Evolutionary conservation across 2,797 vertebrate species (phyloP).

Genomic region (Lagocephalus sceleratus): DNA sequence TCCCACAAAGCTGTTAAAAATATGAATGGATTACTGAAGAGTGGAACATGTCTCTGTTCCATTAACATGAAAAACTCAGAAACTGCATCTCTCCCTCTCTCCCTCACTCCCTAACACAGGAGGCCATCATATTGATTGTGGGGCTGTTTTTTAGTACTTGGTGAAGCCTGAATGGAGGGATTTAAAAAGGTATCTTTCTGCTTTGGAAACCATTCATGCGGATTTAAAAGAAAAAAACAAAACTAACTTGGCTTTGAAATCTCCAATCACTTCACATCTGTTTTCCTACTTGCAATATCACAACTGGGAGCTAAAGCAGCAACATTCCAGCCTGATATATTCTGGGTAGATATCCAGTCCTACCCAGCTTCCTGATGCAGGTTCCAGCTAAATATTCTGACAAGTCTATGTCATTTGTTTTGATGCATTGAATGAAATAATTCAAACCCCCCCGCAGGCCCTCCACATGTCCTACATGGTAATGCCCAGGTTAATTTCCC

Average conservation of each 20-base stretch:
- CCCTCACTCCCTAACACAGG: constrained; percentile 32
- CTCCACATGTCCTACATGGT: no score
- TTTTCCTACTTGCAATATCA: constrained; percentile 14
- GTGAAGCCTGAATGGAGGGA: constrained; percentile 51
- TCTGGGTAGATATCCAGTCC: no score
- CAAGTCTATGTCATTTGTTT: no score
- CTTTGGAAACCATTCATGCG: constrained; percentile 42
- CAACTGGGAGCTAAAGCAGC: not conserved
- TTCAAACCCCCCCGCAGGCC: no score
- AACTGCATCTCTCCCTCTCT: constrained; percentile 14
- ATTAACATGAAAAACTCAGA: constrained; percentile 26
- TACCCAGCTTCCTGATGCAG: no score
- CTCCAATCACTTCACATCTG: constrained; percentile 16
- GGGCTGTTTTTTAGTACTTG: constrained; percentile 42
- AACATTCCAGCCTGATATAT: no score
- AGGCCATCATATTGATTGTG: constrained; percentile 53
- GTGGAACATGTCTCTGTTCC: constrained; percentile 16
- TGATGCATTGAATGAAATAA: no score
- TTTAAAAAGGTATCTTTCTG: constrained; percentile 48
- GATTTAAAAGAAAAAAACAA: constrained; percentile 18
- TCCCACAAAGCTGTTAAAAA: constrained; percentile 16
- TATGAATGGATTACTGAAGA: constrained; percentile 14
- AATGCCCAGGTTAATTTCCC: no score
- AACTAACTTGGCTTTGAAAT: constrained; percentile 20
- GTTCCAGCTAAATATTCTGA: no score